phyloP scores from a whole-genome alignment of 53 echinoderm and acorn worm species.

The Luidia sarsii region DNA sequence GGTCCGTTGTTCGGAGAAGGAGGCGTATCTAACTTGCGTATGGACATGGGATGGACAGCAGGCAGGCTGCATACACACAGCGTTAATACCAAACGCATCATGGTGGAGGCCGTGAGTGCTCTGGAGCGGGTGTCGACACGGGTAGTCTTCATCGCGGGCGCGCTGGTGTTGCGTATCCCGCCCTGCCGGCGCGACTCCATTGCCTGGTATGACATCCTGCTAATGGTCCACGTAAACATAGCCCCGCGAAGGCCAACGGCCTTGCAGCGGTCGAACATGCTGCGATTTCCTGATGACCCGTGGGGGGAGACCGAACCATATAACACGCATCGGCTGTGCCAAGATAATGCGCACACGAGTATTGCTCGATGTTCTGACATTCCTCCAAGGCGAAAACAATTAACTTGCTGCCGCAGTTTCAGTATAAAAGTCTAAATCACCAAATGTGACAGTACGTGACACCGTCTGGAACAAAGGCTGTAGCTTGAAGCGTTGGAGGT shows the following conservation, averaged over 20 bases:
- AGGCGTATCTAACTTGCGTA: conserved; percentile 1
- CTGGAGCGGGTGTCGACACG: background rate
- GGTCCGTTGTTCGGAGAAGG: no score
- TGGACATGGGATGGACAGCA: background rate
- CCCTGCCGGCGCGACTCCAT: background rate
- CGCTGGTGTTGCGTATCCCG: background rate
- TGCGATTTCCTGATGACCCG: no score
- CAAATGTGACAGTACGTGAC: no score
- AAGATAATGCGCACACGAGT: no score
- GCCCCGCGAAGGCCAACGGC: background rate
- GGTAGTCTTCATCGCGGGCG: background rate
- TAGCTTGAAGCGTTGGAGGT: no score
- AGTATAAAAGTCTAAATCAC: no score
- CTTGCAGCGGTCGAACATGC: background rate
- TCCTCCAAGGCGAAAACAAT: no score
- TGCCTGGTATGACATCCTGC: conserved; percentile 32
- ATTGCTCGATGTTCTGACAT: no score
- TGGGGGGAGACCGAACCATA: no score
- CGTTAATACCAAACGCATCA: conserved; percentile 3
- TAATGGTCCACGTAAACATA: conserved; percentile 9
- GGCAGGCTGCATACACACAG: conserved; percentile 31
- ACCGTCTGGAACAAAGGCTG: no score
- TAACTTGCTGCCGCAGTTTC: no score
- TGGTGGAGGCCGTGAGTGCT: background rate
- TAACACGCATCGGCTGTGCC: no score